phyloP scores from a whole-genome alignment of 2,797 vertebrate species.

The Hirundo rustica region DNA sequence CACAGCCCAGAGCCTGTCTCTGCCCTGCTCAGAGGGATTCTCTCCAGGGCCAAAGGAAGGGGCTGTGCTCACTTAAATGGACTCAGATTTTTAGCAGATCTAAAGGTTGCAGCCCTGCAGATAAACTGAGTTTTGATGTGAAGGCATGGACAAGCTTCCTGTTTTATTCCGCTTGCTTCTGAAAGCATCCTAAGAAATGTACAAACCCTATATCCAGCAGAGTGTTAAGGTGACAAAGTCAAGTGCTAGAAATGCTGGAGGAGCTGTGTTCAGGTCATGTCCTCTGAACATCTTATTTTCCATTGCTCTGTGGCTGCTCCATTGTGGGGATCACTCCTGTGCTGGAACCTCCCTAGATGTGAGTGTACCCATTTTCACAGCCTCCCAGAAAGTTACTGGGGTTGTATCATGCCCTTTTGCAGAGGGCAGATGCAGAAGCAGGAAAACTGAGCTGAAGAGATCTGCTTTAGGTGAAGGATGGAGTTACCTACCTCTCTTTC shows the following conservation, averaged over 20 bases:
- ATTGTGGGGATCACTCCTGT: background rate
- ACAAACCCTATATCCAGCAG: background rate
- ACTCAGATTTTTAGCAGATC: background rate
- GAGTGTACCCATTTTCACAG: background rate
- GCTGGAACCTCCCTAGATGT: background rate
- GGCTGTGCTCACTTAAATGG: background rate
- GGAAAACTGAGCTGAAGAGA: background rate
- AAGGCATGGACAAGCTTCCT: conserved; percentile 17
- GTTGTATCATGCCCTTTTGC: background rate
- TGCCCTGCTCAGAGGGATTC: background rate
- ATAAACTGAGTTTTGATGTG: conserved; percentile 8
- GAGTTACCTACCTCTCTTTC: background rate
- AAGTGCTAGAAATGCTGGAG: conserved; percentile 1
- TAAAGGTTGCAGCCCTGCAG: background rate
- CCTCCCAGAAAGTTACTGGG: background rate
- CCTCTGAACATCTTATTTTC: background rate
- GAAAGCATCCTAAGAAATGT: conserved; percentile 11
- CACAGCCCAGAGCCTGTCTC: background rate
- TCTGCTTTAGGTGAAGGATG: background rate
- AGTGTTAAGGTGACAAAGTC: conserved; percentile 10
- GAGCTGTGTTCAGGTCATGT: background rate
- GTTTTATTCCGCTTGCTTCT: conserved; percentile 39
- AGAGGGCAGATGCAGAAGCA: background rate
- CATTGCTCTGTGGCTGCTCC: background rate
- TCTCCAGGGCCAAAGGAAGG: background rate